phyloP scores from a whole-genome alignment of 2,888 invertebrate species.

The Leptogaster cylindrica region DNA sequence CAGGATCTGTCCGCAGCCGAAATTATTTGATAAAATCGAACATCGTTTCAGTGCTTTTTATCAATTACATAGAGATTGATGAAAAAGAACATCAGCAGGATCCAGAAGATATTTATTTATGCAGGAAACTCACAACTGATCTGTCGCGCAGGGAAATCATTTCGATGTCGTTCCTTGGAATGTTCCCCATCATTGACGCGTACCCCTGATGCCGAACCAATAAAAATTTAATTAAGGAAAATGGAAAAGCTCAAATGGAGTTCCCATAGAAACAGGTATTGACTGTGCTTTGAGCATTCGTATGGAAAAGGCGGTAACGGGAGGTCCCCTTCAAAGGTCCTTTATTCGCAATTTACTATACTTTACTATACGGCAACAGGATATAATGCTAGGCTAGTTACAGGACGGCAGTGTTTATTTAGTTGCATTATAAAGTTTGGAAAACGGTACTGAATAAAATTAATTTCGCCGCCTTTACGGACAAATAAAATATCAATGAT shows the following conservation, averaged over 20 bases:
- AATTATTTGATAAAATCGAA: no score
- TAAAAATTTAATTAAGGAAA: conserved; percentile 36
- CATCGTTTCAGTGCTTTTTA: conserved; percentile 9
- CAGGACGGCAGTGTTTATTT: background rate
- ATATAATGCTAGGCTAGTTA: background rate
- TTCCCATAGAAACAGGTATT: background rate
- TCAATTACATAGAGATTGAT: conserved; percentile 15
- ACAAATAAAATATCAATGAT: conserved; percentile 11
- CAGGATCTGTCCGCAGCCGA: background rate
- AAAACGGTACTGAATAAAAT: conserved; percentile 9
- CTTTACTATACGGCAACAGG: background rate
- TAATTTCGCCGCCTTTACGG: conserved; percentile 8
- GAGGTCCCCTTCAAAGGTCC: background rate
- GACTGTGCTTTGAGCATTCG: background rate
- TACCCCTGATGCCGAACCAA: conserved; percentile 14
- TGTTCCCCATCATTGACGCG: background rate
- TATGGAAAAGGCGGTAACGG: background rate
- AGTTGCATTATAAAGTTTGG: conserved; percentile 16
- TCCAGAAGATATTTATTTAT: conserved; percentile 6
- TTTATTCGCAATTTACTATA: conserved; percentile 12
- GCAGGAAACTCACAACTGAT: background rate
- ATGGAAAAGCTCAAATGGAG: conserved; percentile 30
- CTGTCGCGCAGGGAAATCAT: background rate
- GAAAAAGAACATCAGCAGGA: conserved; percentile 5
- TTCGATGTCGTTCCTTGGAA: background rate